Conservation (phyloP, 1,140 invertebrate genomes). For the Cardiocondyla obscurior region DNA sequence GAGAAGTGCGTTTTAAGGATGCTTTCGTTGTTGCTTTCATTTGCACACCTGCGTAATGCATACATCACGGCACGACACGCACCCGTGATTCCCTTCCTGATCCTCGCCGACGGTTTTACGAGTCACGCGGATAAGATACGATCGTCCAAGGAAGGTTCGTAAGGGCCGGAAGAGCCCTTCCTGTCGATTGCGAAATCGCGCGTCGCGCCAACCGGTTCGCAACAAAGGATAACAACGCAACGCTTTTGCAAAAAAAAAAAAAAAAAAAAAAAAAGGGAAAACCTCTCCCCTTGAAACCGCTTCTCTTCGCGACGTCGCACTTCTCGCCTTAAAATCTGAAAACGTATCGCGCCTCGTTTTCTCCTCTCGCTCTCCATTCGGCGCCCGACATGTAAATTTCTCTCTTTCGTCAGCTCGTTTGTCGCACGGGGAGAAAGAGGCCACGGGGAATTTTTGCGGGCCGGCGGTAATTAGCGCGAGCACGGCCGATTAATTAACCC, state of each 20-base stretch:
- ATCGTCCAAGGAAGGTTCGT: slow-evolving; percentile 49
- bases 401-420: not conserved
- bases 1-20: slow-evolving; percentile 22
- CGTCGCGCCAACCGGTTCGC: slow-evolving; percentile 43
- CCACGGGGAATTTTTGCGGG: not conserved
- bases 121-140: slow-evolving; percentile 47
- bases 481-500: slow-evolving; percentile 22
- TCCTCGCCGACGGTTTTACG: slow-evolving; percentile 43
- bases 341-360: not conserved
- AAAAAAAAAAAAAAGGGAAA: not conserved
- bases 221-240: slow-evolving; percentile 39
- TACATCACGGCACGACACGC: slow-evolving; percentile 51
- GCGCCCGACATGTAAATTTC: not conserved
- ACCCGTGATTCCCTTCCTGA: slow-evolving; percentile 52
- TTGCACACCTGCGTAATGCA: slow-evolving; percentile 52
- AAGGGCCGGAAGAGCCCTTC: slow-evolving; percentile 54
- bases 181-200: slow-evolving; percentile 50
- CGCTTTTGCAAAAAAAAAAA: slow-evolving; percentile 15
- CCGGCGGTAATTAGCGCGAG: not conserved
- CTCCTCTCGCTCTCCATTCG: not conserved
- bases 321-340: not conserved
- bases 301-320: not conserved
- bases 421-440: not conserved
- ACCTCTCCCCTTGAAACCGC: not conserved
- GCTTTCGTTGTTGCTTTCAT: slow-evolving; percentile 2